Percentiles rank a stretch among this genome's conserved stretches.
phyloP scores from a whole-genome alignment of 1,140 invertebrate genomes.

The Glossosoma conforme region DNA sequence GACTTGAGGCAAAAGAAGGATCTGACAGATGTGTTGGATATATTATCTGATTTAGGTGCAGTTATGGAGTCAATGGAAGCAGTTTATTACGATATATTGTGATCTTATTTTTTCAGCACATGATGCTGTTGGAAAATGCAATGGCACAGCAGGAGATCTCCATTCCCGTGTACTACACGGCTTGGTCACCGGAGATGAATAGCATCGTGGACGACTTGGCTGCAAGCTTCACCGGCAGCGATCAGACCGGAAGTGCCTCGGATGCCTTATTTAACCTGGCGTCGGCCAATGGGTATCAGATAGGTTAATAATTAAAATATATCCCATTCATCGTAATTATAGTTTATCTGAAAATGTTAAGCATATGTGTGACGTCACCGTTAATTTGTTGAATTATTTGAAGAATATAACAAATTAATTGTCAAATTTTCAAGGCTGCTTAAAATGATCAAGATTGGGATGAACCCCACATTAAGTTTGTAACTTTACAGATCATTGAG shows the following conservation, averaged over 20 bases:
- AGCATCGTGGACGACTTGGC: conserved; percentile 73
- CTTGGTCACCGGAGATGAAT: conserved; percentile 67
- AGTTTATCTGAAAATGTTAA: no score
- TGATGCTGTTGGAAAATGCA: conserved; percentile 75
- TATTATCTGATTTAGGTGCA: no score
- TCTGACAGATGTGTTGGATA: no score
- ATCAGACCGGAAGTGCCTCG: conserved; percentile 54
- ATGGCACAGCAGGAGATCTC: conserved; percentile 75
- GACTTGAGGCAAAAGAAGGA: no score
- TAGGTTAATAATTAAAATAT: conserved; percentile 47
- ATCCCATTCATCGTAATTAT: no score
- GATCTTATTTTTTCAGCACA: conserved; percentile 50
- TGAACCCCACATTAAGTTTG: no score
- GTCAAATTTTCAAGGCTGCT: no score
- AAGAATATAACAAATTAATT: no score
- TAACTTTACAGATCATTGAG: no score
- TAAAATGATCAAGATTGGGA: no score
- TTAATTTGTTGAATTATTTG: background rate
- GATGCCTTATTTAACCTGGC: conserved; percentile 79
- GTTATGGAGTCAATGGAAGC: no score
- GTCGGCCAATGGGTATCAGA: conserved; percentile 89
- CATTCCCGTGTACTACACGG: conserved; percentile 87
- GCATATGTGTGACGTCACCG: background rate
- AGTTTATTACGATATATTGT: no score
- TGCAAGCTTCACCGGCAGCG: conserved; percentile 48